Conservation (phyloP, 2,888 invertebrate genomes). For the Cerastoderma edule region DNA sequence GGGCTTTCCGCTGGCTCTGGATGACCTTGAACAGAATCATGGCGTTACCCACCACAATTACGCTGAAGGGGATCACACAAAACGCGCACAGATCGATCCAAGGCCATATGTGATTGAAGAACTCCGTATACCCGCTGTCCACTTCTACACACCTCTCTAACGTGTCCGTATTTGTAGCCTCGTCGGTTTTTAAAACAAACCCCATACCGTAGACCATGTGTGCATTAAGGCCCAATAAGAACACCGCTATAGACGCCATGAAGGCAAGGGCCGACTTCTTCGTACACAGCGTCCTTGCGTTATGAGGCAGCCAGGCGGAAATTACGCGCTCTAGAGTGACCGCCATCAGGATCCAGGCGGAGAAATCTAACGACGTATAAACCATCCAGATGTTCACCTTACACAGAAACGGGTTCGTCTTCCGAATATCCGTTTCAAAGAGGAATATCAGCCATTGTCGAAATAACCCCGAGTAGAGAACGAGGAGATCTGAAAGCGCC, state of each 20-base stretch:
- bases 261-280: constrained; percentile 47
- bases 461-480: constrained; percentile 73
- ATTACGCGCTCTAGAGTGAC: constrained; percentile 76
- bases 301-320: constrained; percentile 72
- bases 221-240: constrained; percentile 63
- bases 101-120: constrained; percentile 67
- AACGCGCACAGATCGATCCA: constrained; percentile 77
- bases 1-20: constrained; percentile 50
- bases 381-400: constrained; percentile 72
- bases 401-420: constrained; percentile 53
- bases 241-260: constrained; percentile 49
- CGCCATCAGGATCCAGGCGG: constrained; percentile 77
- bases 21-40: constrained; percentile 69
- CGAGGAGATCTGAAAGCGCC: constrained; percentile 68
- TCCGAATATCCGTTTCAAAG: constrained; percentile 65
- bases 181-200: constrained; percentile 16
- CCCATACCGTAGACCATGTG: constrained; percentile 69
- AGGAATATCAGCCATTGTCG: constrained; percentile 66
- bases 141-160: constrained; percentile 49
- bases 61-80: constrained; percentile 70
- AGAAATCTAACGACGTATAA: constrained; percentile 72
- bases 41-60: constrained; percentile 72
- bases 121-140: constrained; percentile 50
- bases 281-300: constrained; percentile 65
- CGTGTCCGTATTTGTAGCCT: constrained; percentile 3